Conservation (phyloP, 2,888 invertebrate genomes). For the Graphium colonna region DNA sequence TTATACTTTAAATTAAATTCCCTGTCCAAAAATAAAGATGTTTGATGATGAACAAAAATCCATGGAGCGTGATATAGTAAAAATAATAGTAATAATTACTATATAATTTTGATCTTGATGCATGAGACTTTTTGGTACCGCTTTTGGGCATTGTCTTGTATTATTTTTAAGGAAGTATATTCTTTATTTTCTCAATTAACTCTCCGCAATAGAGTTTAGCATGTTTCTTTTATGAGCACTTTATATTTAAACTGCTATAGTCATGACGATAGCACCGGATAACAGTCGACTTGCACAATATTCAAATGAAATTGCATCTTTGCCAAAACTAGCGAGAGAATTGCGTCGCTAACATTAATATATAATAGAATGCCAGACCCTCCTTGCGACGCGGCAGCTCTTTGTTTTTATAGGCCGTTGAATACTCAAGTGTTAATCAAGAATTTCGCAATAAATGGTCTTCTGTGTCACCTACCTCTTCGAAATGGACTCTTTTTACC, state of each 20-base stretch:
- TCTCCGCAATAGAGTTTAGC: slow-evolving; percentile 42
- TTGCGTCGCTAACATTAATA: slow-evolving; percentile 75
- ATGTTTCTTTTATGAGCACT: slow-evolving; percentile 65
- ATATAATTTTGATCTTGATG: too few relatives aligned
- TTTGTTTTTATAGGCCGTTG: slow-evolving; percentile 76
- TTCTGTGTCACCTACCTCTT: neutral
- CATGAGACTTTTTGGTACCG: too few relatives aligned
- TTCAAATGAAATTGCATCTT: slow-evolving; percentile 80
- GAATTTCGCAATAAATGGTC: slow-evolving; percentile 47
- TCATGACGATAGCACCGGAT: slow-evolving; percentile 58
- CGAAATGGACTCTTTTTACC: too few relatives aligned
- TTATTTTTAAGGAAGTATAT: too few relatives aligned
- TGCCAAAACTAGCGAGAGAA: slow-evolving; percentile 77
- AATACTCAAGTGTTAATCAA: slow-evolving; percentile 62
- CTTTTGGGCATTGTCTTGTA: too few relatives aligned
- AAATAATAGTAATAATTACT: too few relatives aligned
- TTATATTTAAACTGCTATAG: slow-evolving; percentile 70
- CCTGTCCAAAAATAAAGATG: too few relatives aligned
- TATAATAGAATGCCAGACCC: slow-evolving; percentile 73
- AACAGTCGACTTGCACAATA: slow-evolving; percentile 75
- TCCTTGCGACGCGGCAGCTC: slow-evolving; percentile 56
- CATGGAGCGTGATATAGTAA: too few relatives aligned
- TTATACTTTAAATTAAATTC: too few relatives aligned
- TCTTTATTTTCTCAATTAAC: slow-evolving; percentile 45
- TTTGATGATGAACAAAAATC: too few relatives aligned